phyloP scores from a whole-genome alignment of 2,888 invertebrate species.

The Heliconius ethilla region DNA sequence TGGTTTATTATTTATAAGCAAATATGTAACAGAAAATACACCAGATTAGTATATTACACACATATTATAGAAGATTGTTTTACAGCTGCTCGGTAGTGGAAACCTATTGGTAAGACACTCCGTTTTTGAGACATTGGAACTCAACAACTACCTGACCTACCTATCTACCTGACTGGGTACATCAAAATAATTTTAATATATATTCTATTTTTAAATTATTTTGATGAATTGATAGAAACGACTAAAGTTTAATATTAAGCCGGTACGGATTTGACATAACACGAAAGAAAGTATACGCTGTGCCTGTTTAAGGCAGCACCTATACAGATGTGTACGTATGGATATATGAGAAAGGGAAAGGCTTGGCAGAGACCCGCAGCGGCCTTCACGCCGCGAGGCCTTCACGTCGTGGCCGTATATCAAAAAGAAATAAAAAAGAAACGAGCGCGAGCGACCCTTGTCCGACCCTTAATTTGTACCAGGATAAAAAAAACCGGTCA shows the following conservation, averaged over 20 bases:
- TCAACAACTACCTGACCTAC: no score
- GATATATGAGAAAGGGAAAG: constrained; percentile 34
- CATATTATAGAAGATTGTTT: not conserved
- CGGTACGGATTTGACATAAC: not conserved
- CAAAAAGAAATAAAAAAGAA: constrained; percentile 46
- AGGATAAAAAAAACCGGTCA: constrained; percentile 56
- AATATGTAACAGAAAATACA: constrained; percentile 3
- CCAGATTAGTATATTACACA: not conserved
- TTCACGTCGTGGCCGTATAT: constrained; percentile 53
- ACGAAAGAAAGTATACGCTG: constrained; percentile 3
- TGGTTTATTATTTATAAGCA: constrained; percentile 2
- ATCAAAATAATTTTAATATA: no score
- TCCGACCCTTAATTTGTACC: constrained; percentile 67
- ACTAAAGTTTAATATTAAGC: not conserved
- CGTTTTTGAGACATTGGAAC: not conserved
- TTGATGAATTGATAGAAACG: not conserved
- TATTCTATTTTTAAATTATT: no score
- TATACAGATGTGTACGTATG: not conserved
- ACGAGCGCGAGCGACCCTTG: constrained; percentile 59
- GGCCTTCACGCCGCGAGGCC: constrained; percentile 44
- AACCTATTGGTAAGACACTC: not conserved
- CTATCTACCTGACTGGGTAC: no score
- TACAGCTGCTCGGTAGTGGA: not conserved
- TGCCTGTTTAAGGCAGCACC: not conserved
- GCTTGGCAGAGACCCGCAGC: constrained; percentile 3